phyloP scores from a whole-genome alignment of 2,888 invertebrate species.

The Heliconius ismenius region DNA sequence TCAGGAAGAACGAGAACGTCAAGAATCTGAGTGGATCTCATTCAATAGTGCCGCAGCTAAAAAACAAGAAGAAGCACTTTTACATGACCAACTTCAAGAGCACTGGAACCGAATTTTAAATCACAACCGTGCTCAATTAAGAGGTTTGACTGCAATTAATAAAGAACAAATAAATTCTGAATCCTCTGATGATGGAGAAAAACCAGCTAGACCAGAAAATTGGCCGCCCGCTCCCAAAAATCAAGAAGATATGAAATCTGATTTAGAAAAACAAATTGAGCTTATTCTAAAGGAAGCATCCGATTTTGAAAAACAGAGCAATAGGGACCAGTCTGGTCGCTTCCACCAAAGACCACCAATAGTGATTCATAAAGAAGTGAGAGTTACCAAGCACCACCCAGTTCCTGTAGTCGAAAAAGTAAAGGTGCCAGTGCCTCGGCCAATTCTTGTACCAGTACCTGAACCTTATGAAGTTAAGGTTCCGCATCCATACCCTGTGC shows the following conservation, averaged over 20 bases:
- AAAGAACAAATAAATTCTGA: constrained; percentile 31
- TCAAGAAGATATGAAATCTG: constrained; percentile 45
- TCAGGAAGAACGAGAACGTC: constrained; percentile 29
- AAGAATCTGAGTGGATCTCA: constrained; percentile 43
- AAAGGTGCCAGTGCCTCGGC: constrained; percentile 50
- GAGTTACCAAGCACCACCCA: constrained; percentile 50
- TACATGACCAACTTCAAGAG: constrained; percentile 42
- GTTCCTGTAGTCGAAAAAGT: constrained; percentile 49
- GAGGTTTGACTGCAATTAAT: constrained; percentile 32
- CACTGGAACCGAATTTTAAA: constrained; percentile 45
- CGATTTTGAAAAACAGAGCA: constrained; percentile 37
- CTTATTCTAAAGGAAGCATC: constrained; percentile 22
- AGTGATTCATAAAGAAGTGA: constrained; percentile 52
- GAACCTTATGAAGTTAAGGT: constrained; percentile 52
- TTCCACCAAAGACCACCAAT: constrained; percentile 53
- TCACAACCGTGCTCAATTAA: constrained; percentile 44
- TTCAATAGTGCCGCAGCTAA: constrained; percentile 43
- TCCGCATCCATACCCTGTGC: constrained; percentile 54
- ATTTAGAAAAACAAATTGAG: constrained; percentile 54
- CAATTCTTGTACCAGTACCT: constrained; percentile 57
- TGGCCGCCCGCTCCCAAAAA: constrained; percentile 55
- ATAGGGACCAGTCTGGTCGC: constrained; percentile 53
- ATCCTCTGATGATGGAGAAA: constrained; percentile 29
- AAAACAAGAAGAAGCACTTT: constrained; percentile 36
- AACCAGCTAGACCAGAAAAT: constrained; percentile 46